Percentiles rank a stretch among this genome's conserved stretches.
Conservation (phyloP, 2,797 vertebrate species). For the Poeciliopsis presidionis region DNA sequence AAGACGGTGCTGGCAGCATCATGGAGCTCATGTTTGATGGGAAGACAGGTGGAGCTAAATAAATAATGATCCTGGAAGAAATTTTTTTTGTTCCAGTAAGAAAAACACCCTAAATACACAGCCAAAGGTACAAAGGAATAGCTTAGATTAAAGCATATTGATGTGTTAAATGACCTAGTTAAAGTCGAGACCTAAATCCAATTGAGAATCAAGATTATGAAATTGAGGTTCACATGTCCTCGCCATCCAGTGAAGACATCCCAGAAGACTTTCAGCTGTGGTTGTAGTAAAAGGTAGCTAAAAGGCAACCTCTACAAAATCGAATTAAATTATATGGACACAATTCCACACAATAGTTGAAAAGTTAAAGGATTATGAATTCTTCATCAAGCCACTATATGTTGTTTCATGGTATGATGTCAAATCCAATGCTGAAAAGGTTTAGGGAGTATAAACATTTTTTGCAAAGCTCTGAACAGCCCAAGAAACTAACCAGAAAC, state of each 20-base stretch:
- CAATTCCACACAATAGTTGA: neutral
- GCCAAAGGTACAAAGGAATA: neutral
- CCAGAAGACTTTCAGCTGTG: neutral
- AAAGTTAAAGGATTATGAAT: neutral
- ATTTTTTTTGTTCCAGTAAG: neutral
- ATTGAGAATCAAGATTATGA: neutral
- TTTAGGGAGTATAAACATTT: neutral
- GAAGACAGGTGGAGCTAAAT: neutral
- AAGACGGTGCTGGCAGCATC: neutral
- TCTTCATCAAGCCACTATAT: neutral
- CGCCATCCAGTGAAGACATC: neutral
- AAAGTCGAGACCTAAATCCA: neutral
- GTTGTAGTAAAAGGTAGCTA: neutral
- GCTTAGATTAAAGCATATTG: neutral
- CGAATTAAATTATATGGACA: neutral
- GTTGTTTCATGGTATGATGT: neutral
- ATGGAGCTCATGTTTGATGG: neutral
- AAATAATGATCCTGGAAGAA: neutral
- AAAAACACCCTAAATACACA: neutral
- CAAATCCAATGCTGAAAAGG: neutral
- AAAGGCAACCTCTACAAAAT: neutral
- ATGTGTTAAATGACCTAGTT: neutral
- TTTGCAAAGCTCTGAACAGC: neutral
- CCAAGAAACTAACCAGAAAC: slow-evolving; percentile 29
- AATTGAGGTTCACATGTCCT: neutral